Evolutionary conservation across 2,113 vertebrate genomes (phyloP), one percentile per base, ranked within the genome.

Genomic region (Camelus bactrianus): DNA sequence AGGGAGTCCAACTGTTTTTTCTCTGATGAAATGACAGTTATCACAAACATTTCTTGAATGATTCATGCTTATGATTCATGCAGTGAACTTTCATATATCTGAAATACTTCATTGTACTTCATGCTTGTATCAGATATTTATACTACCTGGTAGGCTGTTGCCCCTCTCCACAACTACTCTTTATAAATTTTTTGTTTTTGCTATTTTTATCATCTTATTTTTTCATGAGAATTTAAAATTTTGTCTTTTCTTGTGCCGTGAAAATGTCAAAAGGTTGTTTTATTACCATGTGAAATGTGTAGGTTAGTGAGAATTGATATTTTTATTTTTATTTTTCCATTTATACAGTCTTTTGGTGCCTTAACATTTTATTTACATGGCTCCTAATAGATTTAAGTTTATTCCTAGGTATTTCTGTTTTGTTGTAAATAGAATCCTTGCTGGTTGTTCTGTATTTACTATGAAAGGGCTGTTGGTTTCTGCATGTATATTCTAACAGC

Each of bases 371-470:
- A 60, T 62, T 60, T 88, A 80, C 10, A 6, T 88, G 38, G 42
- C 38, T 88, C 3, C 72, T 62, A 81, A 79, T 56, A 60, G 50
- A 22, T 38, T 30, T 70, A 48, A 48, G 62, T 69, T 87, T 79
- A 70, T 48, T 60, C 54, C 32, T 80, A 70, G 8, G 28, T 38
- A 60, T 89, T 80, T 93, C 22, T 79, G 5, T 81, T 73, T 62
- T 64, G 8, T 89, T 94, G 13, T 81, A 83, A 89, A 56, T 67
- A 16, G 69, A 76, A 83, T 83, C 58, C 22, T 90, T 89, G 56
- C 22, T 90, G 50, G 20, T 54, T 42, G 20, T 80, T 93, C 70
- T 86, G 12, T 86, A 48, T 67, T 84, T 83, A 90, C 28, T 72
- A 52, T 87, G 50, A 62, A 60, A 94, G 75, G 32, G 56, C 42